Base-by-base conservation (phyloP, 1,140 invertebrate species). In the Drosophila arawakana region DNA sequence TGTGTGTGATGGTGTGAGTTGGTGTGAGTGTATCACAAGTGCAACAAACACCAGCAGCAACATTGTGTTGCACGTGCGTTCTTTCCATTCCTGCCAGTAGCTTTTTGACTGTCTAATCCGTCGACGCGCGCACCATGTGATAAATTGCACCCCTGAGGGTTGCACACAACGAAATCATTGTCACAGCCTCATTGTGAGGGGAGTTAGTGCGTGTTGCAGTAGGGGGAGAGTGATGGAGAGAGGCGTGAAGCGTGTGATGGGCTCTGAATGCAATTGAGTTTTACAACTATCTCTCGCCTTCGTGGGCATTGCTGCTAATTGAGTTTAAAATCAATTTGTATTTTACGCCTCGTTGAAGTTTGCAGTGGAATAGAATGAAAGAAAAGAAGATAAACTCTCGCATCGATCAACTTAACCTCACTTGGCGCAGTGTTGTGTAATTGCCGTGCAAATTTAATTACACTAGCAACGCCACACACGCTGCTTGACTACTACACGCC, bases 401-500 rank as follows among this genome's bases (percentile, higher is more conserved):
- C 25, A 68, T 73, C 57, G 46, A 77, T 76, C 58, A 61, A 63
- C 58, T 3, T 43, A 37, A 15, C 34, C 34, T 39, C 50, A 18
- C 18, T 52, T 11, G 9, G 7, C 8, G 13, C 35, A 41, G 47
- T 68, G 62, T 86, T 89, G 77, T 91, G 86, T 91, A 92, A 91
- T 92, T 91, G 80, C 90, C 90, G 91, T 92, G 81, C 69, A 92
- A 92, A 92, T 91, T 91, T 92, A 92, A 92, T 92, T 92, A 92
- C 77, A 78, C 43, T 75, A 66, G 49, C 73, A 72, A 78, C 81
- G 72, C 44, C 70, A 46, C 30, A 41, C 41, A 65, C 62, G 50
- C 50, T 55, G 50, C 62, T 55, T 65, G 55, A 54, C 41, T 54
- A 65, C 41, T 47, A 43, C 66, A 47, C 60, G 55, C 52, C 63